Evolutionary conservation across 2,888 invertebrate species (phyloP), one percentile per base, ranked within the genome.

Genomic region (Phaonia tiefii): DNA sequence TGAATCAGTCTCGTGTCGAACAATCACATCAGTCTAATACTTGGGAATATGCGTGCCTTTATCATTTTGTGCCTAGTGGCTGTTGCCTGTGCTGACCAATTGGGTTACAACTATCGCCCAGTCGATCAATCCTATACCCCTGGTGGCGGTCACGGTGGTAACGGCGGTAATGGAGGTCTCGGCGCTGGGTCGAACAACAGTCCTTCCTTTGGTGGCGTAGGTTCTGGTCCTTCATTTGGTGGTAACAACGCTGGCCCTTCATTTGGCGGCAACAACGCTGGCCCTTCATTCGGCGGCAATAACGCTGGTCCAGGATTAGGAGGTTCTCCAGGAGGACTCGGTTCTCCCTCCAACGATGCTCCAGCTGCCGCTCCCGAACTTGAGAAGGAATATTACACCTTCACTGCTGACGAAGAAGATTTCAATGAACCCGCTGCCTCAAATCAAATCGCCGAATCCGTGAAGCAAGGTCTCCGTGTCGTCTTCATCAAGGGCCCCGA

Each of bases 401-500:
- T 86, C 85, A 85, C 87, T 39, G 89, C 89, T 49, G 88, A 89
- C 79, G 88, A 89, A 76, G 87, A 87, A 75, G 89, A 89, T 74
- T 86, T 86, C 49, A 84, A 86, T 60, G 87, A 86, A 72, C 86
- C 86, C 2, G 82, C 83, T 54, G 82, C 85, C 66, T 71, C 83
- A 17, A 86, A 87, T 20, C 84, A 83, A 31, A 83, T 84, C 0
- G 83, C 85, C 13, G 75, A 49, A 20, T 11, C 60, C 8, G 25
- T 49, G n/a, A 78, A 78, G 46, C 56, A 78, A 60, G 67, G 65
- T 37, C 76, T 90, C 22, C 89, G 89, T 20, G 89, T 90, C 0
- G 83, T 90, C 58, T 89, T 90, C 85, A 90, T 90, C 78, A 89
- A 89, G 85, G 87, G 89, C 20, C 90, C 90, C 80, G 89, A 89